phyloP scores from a whole-genome alignment of 2,113 vertebrate genomes.

The Xenopus borealis region DNA sequence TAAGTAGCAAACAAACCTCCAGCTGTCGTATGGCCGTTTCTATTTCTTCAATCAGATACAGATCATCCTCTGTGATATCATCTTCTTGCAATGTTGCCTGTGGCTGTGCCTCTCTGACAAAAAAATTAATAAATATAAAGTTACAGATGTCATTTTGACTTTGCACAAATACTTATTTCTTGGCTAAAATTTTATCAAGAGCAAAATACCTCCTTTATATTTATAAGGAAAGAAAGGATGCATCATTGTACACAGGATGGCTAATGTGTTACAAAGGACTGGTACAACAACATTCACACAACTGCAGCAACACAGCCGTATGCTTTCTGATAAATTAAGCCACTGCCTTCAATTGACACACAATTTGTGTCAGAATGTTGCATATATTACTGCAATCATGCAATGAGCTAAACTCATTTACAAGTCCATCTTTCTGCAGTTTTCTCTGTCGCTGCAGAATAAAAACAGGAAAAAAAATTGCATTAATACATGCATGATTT shows the following conservation, averaged over 20 bases:
- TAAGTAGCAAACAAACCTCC: constrained; percentile 68
- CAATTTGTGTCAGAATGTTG: too few relatives aligned
- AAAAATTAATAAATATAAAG: not conserved
- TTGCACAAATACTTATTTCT: too few relatives aligned
- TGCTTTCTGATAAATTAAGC: too few relatives aligned
- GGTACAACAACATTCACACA: too few relatives aligned
- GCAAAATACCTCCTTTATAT: constrained; percentile 20
- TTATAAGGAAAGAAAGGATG: too few relatives aligned
- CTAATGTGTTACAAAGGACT: too few relatives aligned
- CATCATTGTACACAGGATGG: too few relatives aligned
- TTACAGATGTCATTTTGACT: too few relatives aligned
- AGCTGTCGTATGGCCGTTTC: constrained; percentile 86
- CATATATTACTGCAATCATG: too few relatives aligned
- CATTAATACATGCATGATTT: too few relatives aligned
- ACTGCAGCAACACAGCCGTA: not conserved
- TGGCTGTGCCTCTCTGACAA: constrained; percentile 62
- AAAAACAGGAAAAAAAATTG: not conserved
- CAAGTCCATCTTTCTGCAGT: constrained; percentile 87
- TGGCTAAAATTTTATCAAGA: not conserved
- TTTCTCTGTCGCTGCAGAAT: constrained; percentile 85
- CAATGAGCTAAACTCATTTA: constrained; percentile 87
- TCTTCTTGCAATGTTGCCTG: constrained; percentile 81
- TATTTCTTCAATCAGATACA: constrained; percentile 87
- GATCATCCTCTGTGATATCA: constrained; percentile 88
- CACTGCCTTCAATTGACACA: too few relatives aligned